Base-by-base conservation (phyloP, 2,888 invertebrate genomes). In the Chrysomela aeneicollis region DNA sequence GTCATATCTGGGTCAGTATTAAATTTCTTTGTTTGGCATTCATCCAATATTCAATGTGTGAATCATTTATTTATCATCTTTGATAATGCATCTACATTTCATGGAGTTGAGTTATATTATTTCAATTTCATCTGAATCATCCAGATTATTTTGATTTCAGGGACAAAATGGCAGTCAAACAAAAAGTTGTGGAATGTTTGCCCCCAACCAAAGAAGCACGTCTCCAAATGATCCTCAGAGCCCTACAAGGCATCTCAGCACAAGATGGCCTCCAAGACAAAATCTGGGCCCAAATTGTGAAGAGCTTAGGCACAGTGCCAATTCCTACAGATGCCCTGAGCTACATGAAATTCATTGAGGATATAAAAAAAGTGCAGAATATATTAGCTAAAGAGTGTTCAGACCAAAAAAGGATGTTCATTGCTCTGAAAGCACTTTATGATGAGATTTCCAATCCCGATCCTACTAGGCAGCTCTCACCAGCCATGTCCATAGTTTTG, bases 401-500 rank as follows among this genome's bases (percentile, higher is more conserved):
- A 26, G 80, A 75, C 65, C 82, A 85, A 60, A 86, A 86, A 68
- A 80, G 88, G 66, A 82, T 87, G 59, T 84, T 85, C 19, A 83
- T 84, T 1, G 86, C 88, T 55, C 81, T 90, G 46, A 85, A 86
- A 68, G 86, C 87, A 42, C 82, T 90, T 26, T 88, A 88, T 71
- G 83, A 84, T 12, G 86, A 86, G 71, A 88, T 89, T 66, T 87
- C 89, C 0, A 86, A 88, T 74, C 86, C 86, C 5, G 83, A 87
- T 79, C 59, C 61, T 5, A 19, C 35, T 9, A 81, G 84, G 58
- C 84, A 85, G 54, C 86, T 87, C 0, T 85, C 87, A 21, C 86
- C 88, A 0, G 88, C 87, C 0, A 85, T 87, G 63, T 87, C 88
- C 0, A 85, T 87, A 37, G 87, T 89, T 12, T 80, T 90, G 50